Percentiles rank a stretch among this genome's conserved stretches.
Evolutionary conservation across 1,140 invertebrate species (phyloP).

Genomic region (Octopus sinensis): DNA sequence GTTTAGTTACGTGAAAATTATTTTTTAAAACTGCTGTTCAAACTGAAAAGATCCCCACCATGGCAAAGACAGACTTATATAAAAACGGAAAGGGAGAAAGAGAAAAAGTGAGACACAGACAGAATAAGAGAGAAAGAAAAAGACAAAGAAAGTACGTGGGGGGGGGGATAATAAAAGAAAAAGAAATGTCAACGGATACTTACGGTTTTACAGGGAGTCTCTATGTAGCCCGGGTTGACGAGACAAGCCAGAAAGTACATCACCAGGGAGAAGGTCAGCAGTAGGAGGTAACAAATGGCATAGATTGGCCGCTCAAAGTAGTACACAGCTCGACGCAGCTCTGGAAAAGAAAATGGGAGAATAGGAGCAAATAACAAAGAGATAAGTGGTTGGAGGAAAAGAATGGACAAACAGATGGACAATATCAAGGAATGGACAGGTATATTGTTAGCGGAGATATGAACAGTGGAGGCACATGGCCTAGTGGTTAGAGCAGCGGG

Average conservation of each 20-base stretch:
- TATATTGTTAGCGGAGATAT: too few species aligned
- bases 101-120: neutral
- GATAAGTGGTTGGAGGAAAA: too few species aligned
- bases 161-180: neutral
- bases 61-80: too few species aligned
- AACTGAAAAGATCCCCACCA: too few species aligned
- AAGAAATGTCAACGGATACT: neutral
- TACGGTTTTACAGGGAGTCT: conserved; percentile 21
- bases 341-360: conserved; percentile 31
- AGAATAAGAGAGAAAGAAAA: neutral
- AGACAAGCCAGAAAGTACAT: conserved; percentile 49
- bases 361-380: too few species aligned
- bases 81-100: too few species aligned
- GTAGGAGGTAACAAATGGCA: conserved; percentile 35
- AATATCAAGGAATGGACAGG: too few species aligned
- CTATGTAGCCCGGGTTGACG: conserved; percentile 50
- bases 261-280: conserved; percentile 39
- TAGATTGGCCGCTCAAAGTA: conserved; percentile 36
- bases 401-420: too few species aligned
- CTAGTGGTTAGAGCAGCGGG: too few species aligned
- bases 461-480: too few species aligned
- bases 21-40: too few species aligned
- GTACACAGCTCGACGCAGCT: conserved; percentile 33
- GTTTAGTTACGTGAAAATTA: too few species aligned
- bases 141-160: neutral